Evolutionary conservation across 2,113 vertebrate species (phyloP).

Genomic region (Saimiri boliviensis): DNA sequence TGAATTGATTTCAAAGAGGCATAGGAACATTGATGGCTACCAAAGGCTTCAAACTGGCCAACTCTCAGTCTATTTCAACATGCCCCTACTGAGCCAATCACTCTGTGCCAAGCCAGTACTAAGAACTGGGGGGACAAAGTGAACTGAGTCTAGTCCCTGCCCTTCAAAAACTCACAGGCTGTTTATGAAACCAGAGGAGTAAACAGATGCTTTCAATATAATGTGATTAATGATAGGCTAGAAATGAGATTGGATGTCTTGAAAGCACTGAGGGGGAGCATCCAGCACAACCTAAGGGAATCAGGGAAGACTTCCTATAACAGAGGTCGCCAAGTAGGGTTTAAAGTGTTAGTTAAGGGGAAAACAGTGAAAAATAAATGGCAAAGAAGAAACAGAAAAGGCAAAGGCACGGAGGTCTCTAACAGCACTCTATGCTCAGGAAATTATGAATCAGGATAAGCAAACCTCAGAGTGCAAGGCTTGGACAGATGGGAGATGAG

Average conservation of each 20-base stretch:
- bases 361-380: conserved; percentile 38
- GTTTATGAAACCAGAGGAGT: conserved; percentile 28
- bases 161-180: background rate
- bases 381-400: conserved; percentile 14
- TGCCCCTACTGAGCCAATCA: conserved; percentile 13
- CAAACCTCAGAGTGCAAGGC: background rate
- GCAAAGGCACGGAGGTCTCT: background rate
- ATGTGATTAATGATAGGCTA: conserved; percentile 42
- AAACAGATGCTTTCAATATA: conserved; percentile 49
- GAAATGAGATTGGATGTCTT: conserved; percentile 21
- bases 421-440: background rate
- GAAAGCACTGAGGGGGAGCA: background rate
- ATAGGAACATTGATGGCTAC: background rate
- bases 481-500: background rate
- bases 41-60: conserved; percentile 33
- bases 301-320: background rate
- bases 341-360: background rate
- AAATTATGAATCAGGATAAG: background rate
- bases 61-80: conserved; percentile 21
- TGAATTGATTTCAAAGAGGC: conserved; percentile 47
- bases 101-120: conserved; percentile 10
- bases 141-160: background rate
- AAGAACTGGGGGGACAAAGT: conserved; percentile 34
- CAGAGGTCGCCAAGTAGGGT: background rate
- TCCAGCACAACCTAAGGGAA: background rate